A percentile compares a stretch with the other conserved stretches of the same genome.
Evolutionary conservation across 2,113 vertebrate species (phyloP).

Genomic region (Sorex fumeus): DNA sequence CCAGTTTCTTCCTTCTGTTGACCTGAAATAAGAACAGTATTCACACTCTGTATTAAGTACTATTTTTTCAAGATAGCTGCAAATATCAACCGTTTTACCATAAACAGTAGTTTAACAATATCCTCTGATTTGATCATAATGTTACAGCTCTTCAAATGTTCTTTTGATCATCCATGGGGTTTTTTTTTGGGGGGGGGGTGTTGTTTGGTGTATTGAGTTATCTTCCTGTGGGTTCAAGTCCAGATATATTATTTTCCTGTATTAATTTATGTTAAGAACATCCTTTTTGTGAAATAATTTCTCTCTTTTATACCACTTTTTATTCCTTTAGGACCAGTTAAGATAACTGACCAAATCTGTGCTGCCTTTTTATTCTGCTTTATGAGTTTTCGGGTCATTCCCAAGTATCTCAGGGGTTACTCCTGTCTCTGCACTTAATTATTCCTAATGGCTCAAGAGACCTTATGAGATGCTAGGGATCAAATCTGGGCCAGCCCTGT

Average conservation of each 20-base stretch:
- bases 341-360: constrained; percentile 5
- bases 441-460: too few relatives aligned
- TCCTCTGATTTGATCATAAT: not conserved
- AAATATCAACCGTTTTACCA: too few relatives aligned
- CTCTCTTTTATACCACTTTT: constrained; percentile 38
- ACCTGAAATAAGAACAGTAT: not conserved
- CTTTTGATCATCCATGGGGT: not conserved
- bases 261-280: constrained; percentile 17
- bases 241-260: constrained; percentile 40
- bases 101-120: not conserved
- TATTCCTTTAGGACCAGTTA: not conserved
- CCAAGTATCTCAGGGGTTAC: too few relatives aligned
- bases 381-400: too few relatives aligned
- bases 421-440: too few relatives aligned
- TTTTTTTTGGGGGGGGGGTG: too few relatives aligned
- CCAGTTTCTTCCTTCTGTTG: not conserved
- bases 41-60: not conserved
- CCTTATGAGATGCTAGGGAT: too few relatives aligned
- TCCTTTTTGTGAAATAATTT: constrained; percentile 50
- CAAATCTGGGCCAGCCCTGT: too few relatives aligned
- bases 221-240: constrained; percentile 22
- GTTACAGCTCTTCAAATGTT: not conserved
- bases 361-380: not conserved
- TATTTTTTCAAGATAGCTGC: too few relatives aligned
- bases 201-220: not conserved